A percentile compares a stretch with the other conserved stretches of the same genome.
phyloP scores from a whole-genome alignment of 2,113 vertebrate genomes.

The Felis chaus region DNA sequence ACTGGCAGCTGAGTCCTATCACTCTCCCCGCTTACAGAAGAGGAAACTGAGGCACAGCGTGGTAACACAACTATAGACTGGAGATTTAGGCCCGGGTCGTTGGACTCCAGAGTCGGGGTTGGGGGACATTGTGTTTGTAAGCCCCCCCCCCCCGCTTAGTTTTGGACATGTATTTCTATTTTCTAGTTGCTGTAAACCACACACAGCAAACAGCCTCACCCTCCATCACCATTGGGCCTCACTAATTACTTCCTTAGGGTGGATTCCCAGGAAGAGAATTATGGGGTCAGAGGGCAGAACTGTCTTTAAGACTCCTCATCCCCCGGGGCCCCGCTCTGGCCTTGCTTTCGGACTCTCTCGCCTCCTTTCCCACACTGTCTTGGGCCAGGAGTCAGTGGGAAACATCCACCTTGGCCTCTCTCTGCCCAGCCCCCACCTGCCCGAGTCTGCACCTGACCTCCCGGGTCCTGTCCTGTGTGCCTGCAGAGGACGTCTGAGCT shows the following conservation, averaged over 20 bases:
- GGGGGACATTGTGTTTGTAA: fast-evolving
- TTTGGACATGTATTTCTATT: neutral
- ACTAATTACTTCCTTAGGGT: conserved; percentile 55
- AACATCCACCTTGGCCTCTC: neutral
- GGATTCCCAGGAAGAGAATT: conserved; percentile 42
- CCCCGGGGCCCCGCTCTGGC: neutral
- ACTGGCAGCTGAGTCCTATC: neutral
- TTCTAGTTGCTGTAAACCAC: neutral
- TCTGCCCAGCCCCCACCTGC: fast-evolving
- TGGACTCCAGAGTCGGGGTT: neutral
- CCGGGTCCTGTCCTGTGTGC: neutral
- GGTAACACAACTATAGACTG: neutral
- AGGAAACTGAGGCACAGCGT: neutral
- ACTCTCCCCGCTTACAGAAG: neutral
- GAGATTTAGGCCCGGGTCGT: fast-evolving
- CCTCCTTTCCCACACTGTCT: conserved; percentile 25
- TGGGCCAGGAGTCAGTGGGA: neutral
- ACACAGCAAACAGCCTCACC: fast-evolving
- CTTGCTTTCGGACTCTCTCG: neutral
- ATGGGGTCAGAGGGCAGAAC: neutral
- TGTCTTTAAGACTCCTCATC: neutral
- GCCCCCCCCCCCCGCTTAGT: neutral
- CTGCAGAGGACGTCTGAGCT: neutral
- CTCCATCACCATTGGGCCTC: fast-evolving
- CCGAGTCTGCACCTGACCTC: neutral